Base-by-base conservation (phyloP, 2,113 vertebrate species). In the Leptobrachium leishanense region DNA sequence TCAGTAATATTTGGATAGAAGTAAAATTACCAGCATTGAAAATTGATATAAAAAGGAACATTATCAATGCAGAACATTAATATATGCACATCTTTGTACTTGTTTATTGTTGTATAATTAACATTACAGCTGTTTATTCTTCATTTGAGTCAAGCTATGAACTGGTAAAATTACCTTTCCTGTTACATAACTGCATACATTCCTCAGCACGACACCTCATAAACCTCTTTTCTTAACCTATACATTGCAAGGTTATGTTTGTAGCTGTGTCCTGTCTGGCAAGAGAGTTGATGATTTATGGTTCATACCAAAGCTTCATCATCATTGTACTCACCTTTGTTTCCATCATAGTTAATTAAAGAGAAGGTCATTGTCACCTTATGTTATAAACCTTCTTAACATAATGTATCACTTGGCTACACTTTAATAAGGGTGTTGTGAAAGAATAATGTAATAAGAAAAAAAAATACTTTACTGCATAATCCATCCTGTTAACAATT, bases 301-400 rank as follows among this genome's bases (percentile, higher is more conserved):
- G 91, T 88, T 90, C 87, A 90, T 91, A 89, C 91, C 93, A 89
- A 82, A 88, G 93, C 93, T 93, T 95, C 94, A 95, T 96, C 95
- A 94, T 94, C 92, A 92, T 90, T 93, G 93, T 92, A 88, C 94
- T 95, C 95, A 97, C 96, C 96, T 98, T 96, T 96, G 95, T 95
- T 95, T 96, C 95, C 93, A 96, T 97, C 95, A 96, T 92, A 94
- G 94, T 96, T 98, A 98, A 98, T 98, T 98, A 98, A 97, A 95
- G 91, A 91, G 95, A 97, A 99, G 96, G 97, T 98, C 97, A 96
- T 94, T 95, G 94, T 96, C 96, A 97, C 94, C 95, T 95, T 95
- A 94, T 90, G 87, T 90, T 92, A 93, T 94, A 92, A 88, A 91
- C 89, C 94, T 95, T 91, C 95, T 98, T 97, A 96, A 95, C 95